phyloP scores from a whole-genome alignment of 2,888 invertebrate genomes.

The Merodon equestris region DNA sequence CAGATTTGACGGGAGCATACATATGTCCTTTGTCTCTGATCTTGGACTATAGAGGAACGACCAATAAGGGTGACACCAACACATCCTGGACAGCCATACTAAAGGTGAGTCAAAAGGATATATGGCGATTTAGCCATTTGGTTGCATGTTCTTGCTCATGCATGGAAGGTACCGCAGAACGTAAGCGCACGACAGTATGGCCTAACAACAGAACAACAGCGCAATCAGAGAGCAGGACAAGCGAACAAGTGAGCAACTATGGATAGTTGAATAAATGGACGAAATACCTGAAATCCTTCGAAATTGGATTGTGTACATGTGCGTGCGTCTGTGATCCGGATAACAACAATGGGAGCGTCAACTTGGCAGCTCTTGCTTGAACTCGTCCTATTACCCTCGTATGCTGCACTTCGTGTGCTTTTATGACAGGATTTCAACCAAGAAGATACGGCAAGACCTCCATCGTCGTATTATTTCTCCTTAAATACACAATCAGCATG shows the following conservation, averaged over 20 bases:
- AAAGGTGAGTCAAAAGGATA: slow-evolving; percentile 7
- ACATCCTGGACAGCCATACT: no score
- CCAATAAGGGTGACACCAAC: no score
- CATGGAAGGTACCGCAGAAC: no score
- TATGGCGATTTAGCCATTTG: slow-evolving; percentile 1
- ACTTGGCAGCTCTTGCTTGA: no score
- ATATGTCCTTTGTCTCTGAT: no score
- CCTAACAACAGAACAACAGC: no score
- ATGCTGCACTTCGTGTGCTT: slow-evolving; percentile 18
- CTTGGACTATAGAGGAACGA: no score
- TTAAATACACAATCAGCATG: slow-evolving; percentile 32
- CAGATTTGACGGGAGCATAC: not conserved
- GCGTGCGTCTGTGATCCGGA: slow-evolving; percentile 14
- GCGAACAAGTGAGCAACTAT: not conserved
- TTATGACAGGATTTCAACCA: slow-evolving; percentile 43
- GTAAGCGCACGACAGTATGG: no score
- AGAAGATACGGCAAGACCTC: slow-evolving; percentile 25
- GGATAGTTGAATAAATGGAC: not conserved
- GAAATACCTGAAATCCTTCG: slow-evolving; percentile 29
- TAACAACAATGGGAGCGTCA: slow-evolving; percentile 17
- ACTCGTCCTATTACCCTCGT: not conserved
- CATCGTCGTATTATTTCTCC: slow-evolving; percentile 20
- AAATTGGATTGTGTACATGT: slow-evolving; percentile 12
- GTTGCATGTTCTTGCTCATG: slow-evolving; percentile 11
- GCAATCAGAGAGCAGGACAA: no score